Evolutionary conservation across 2,797 vertebrate species (phyloP).

Genomic region (Chloroceryle amazona): DNA sequence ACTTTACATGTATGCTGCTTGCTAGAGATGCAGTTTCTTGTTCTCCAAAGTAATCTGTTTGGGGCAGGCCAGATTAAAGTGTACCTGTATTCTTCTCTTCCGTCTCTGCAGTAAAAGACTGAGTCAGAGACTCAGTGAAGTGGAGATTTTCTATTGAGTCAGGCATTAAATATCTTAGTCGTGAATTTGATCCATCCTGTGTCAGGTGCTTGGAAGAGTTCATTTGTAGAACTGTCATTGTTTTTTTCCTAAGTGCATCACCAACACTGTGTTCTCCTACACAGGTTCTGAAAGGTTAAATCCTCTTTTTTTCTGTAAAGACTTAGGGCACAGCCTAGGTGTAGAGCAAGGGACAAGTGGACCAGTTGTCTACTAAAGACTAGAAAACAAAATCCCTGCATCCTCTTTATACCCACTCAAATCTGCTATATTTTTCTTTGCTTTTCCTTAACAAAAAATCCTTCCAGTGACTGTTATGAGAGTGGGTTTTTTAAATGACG

Average conservation of each 20-base stretch:
- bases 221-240: background rate
- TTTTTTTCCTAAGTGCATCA: background rate
- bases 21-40: background rate
- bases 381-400: background rate
- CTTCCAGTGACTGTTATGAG: background rate
- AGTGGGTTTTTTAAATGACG: background rate
- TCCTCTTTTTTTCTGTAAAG: background rate
- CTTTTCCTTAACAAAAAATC: background rate
- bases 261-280: background rate
- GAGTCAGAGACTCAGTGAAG: background rate
- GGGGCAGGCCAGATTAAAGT: background rate
- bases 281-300: background rate
- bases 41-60: background rate
- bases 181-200: background rate
- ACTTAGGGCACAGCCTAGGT: background rate
- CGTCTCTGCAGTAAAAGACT: background rate
- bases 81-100: background rate
- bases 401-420: background rate
- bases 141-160: background rate
- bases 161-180: background rate
- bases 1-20: background rate
- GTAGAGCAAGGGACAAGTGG: background rate
- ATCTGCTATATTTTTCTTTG: background rate
- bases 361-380: background rate
- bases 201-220: background rate